Conservation (phyloP, 2,113 vertebrate genomes). For the Australoheros scitulus region DNA sequence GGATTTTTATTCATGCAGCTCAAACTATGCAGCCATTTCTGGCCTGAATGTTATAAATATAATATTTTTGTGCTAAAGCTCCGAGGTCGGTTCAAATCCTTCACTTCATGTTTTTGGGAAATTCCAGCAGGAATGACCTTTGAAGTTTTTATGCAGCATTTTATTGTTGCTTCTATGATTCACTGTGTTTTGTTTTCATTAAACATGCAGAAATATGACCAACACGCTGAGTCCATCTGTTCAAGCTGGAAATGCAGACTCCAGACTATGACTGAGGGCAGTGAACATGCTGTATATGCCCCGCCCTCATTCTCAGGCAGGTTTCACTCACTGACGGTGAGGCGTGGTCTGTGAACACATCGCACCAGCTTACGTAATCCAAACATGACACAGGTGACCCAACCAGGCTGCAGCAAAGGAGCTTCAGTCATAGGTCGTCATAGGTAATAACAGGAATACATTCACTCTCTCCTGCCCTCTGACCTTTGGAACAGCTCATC, state of each 20-base stretch:
- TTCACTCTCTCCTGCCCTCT: not conserved
- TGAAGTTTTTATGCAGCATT: not conserved
- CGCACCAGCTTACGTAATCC: fast-evolving
- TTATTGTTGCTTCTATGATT: not conserved
- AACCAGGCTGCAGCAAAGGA: not conserved
- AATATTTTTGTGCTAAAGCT: not conserved
- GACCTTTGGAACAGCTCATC: not conserved
- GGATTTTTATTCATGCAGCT: not conserved
- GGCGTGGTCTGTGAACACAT: not conserved
- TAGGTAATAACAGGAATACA: fast-evolving
- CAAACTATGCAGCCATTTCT: not conserved
- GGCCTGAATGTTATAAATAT: fast-evolving
- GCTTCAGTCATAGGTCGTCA: not conserved
- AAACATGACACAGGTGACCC: not conserved
- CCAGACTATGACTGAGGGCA: not conserved
- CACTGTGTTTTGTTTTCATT: not conserved
- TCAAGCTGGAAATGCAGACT: not conserved
- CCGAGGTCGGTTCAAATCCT: not conserved
- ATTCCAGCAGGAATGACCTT: too few species aligned
- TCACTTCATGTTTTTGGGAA: not conserved
- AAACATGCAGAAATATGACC: not conserved
- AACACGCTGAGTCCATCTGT: not conserved
- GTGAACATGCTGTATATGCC: not conserved
- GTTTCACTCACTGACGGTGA: not conserved
- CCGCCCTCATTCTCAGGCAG: not conserved